A percentile compares a stretch with the other conserved stretches of the same genome.
These are phyloP conservation scores for Chroicocephalus ridibundus DNA, from an alignment of 2,113 vertebrate species.

Conservation along the genomic window DNA sequence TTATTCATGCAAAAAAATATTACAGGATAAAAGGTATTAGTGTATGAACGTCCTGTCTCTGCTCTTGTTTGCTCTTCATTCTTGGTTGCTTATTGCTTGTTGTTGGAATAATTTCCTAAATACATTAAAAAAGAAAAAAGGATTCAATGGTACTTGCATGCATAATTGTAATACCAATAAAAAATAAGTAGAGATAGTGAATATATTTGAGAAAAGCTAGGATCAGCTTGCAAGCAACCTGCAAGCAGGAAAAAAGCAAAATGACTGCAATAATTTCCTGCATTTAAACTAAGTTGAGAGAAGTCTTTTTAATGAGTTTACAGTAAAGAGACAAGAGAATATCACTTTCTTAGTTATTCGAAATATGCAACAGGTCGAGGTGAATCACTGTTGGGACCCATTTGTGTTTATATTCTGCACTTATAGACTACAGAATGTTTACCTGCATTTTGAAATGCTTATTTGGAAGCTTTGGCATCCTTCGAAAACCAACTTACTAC, in stretches of 20 bases:
- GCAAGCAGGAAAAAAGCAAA: background rate
- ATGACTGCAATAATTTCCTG: background rate
- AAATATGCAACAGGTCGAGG: background rate
- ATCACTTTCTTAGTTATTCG: background rate
- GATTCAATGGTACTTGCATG: background rate
- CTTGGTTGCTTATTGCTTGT: background rate
- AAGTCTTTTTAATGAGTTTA: background rate
- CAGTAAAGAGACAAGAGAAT: background rate
- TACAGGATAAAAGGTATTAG: background rate
- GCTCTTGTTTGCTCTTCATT: background rate
- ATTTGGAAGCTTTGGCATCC: background rate
- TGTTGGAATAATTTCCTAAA: background rate
- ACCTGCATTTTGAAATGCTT: background rate
- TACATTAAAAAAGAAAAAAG: background rate
- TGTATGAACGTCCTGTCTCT: background rate
- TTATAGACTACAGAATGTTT: background rate
- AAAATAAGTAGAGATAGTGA: background rate
- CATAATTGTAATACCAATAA: background rate
- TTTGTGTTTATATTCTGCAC: background rate
- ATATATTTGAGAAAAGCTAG: background rate
- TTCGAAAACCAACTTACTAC: background rate
- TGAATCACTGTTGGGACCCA: background rate
- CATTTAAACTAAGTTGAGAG: background rate
- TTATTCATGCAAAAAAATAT: background rate
- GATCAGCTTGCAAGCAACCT: background rate